Base-by-base conservation (phyloP, 2,113 vertebrate genomes). In the Rhipidura dahli region DNA sequence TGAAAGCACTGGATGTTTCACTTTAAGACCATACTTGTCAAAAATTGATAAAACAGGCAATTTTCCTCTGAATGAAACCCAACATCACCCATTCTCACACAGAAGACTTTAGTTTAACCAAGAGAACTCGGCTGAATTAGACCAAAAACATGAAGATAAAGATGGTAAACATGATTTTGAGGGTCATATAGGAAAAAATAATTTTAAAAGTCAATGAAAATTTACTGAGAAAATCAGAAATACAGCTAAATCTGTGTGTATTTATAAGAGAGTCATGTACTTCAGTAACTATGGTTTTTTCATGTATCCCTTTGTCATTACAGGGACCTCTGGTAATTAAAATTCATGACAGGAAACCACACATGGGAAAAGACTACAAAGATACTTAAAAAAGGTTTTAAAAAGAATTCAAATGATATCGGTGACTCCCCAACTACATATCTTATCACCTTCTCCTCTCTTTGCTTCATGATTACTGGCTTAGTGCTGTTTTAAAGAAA, bases 1-100 rank as follows among this genome's bases (percentile, higher is more conserved):
- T 50, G 54, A 45, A 77, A 91, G 26, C 8, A 57, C 0, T 40
- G 8, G 6, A 15, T 76, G 27, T 49, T 76, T 83, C 61, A 68
- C 21, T 49, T 53, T 23, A 70, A 35, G 15, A 42, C 6, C 37
- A 39, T 42, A 69, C 28, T 14, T 60, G 23, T 51, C 7, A 80
- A 73, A 71, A 83, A 11, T 16, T 21, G n/a, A 54, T 12, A 73
- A 11, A 75, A 61, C 0, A 4, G 8, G 10, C 42, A 18, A 68
- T 61, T 75, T 30, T 44, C 15, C 15, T 63, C 28, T 44, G 8
- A 39, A 49, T 27, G 22, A 83, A 82, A 33, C 13, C 44, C 3
- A 63, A 6, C 4, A 37, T 45, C 7, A 1, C 1, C 13, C 10
- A 7, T 57, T 4, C 11, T 15, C 26, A 35, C 1, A 40, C 22